Base-by-base conservation (phyloP, 2,888 invertebrate genomes). In the Drosophila lacicola region DNA sequence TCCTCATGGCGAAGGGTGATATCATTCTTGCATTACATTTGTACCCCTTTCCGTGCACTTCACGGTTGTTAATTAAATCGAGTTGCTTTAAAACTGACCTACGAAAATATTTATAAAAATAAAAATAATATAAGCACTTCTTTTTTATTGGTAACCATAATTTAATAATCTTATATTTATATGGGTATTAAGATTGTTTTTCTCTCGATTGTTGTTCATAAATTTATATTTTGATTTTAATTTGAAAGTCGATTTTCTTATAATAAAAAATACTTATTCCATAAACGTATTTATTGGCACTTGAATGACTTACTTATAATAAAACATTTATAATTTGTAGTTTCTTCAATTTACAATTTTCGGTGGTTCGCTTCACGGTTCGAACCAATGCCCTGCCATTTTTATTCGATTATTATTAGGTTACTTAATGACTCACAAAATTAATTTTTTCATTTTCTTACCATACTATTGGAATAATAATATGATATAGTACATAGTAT, bases 151-250 rank as follows among this genome's bases (percentile, higher is more conserved):
- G 9, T 14, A 9, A 37, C 39, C 37, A 55, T 54, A 45, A 62
- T 51, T 51, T 46, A 29, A 45, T 70, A 56, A 66, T 61, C 50
- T 25, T n/a, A 51, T 37, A 55, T 46, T 55, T 68, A 42, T 45
- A 42, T 51, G n/a, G 17, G 41, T 41, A 46, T 60, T 25, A 39
- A 51, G 57, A 45, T 46, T 47, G 36, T 65, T 33, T 49, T 37
- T 3, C 34, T 39, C 14, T 57, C n/a, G 29, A 55, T 50, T 56
- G 34, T 42, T 14, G 41, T 66, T 51, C 68, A 57, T 51, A 42
- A 70, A 70, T 70, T 33, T 19, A 14, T 10, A 37, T 39, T 25
- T 54, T 46, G 71, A 64, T 68, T 53, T 57, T 14, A 29, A 45
- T 14, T 45, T 33, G 8, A 36, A 39, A 25, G 37, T 47, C 13